phyloP scores from a whole-genome alignment of 2,888 invertebrate genomes.

The Pomacea canaliculata region DNA sequence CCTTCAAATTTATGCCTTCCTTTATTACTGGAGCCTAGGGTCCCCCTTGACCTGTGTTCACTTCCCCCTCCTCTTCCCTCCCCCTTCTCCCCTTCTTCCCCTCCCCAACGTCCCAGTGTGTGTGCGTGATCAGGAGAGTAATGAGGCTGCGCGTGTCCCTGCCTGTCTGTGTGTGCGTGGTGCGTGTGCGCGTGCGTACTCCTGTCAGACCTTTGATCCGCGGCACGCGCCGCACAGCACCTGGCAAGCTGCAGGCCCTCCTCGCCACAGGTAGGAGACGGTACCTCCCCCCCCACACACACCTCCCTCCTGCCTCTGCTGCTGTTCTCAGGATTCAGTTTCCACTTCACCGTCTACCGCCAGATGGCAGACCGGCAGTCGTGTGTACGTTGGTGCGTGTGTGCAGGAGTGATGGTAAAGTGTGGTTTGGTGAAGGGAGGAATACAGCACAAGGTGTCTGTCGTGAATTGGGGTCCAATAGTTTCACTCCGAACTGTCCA shows the following conservation, averaged over 20 bases:
- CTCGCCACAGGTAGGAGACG: not conserved
- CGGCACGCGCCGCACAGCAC: not conserved
- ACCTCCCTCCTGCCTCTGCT: not conserved
- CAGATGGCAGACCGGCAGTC: no score
- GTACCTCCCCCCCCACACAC: not conserved
- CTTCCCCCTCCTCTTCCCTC: not conserved
- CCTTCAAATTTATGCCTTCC: not conserved
- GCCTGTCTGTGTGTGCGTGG: not conserved
- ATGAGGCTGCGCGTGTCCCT: not conserved
- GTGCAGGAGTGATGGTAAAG: no score
- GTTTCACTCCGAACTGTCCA: no score
- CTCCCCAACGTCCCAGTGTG: not conserved
- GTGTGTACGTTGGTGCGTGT: no score
- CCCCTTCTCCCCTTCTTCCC: not conserved
- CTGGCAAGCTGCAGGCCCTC: not conserved
- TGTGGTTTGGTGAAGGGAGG: no score
- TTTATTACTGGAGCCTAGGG: not conserved
- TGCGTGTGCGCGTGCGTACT: not conserved
- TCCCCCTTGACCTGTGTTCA: not conserved
- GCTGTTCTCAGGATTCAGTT: not conserved
- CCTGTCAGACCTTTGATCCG: not conserved
- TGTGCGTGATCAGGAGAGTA: not conserved
- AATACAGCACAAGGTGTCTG: no score
- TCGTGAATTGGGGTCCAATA: no score
- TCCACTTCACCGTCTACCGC: no score